Conservation (phyloP, 1,140 invertebrate genomes). For the Brachionus paranguensis region DNA sequence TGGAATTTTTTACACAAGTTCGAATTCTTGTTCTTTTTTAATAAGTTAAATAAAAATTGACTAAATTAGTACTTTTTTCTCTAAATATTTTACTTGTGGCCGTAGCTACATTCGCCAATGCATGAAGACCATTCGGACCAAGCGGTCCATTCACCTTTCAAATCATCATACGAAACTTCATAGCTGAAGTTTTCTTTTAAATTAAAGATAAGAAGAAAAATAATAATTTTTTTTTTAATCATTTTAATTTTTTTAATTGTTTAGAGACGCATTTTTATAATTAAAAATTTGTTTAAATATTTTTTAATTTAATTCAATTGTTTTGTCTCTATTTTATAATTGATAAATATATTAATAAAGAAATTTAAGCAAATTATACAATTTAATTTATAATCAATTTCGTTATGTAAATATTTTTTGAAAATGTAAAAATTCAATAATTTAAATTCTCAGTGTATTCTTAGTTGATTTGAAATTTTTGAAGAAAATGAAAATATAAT, state of each 20-base stretch:
- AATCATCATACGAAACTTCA: not conserved
- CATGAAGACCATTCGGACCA: constrained; percentile 1
- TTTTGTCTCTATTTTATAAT: no score
- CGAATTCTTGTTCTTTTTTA: not conserved
- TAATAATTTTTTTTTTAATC: not conserved
- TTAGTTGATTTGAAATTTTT: not conserved
- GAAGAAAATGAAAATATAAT: not conserved
- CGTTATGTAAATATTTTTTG: no score
- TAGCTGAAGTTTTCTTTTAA: not conserved
- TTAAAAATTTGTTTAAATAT: no score
- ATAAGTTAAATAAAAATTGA: no score
- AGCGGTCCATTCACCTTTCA: not conserved
- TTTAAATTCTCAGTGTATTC: not conserved
- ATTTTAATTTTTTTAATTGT: not conserved
- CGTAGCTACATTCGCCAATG: not conserved
- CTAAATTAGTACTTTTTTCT: not conserved
- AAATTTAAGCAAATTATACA: no score
- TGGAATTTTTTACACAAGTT: not conserved
- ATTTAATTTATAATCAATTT: no score
- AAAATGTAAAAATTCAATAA: no score
- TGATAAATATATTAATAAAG: no score
- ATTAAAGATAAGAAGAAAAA: not conserved
- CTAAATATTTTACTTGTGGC: not conserved
- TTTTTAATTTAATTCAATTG: no score
- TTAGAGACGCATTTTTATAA: no score